These are phyloP conservation scores for Cyrtorhinus lividipennis DNA, from an alignment of 1,140 invertebrate genomes.

Conservation along the genomic window DNA sequence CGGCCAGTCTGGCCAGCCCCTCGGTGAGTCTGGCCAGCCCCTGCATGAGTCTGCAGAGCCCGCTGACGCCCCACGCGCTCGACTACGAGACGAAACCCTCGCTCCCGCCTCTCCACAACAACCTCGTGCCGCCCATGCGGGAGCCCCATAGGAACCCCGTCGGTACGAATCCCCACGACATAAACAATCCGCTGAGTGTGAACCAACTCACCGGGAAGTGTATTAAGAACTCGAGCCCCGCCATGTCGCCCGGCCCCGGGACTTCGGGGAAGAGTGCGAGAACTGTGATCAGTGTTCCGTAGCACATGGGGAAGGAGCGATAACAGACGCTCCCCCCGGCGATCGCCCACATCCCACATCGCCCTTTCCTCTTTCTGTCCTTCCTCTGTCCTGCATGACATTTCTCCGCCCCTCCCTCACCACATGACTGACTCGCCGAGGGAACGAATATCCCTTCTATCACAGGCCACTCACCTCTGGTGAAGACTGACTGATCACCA, in stretches of 20 bases:
- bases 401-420: neutral
- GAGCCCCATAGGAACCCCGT: constrained; percentile 59
- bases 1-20: constrained; percentile 49
- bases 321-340: constrained; percentile 9
- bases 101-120: constrained; percentile 24
- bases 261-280: constrained; percentile 21
- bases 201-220: constrained; percentile 68
- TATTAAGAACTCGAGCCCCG: constrained; percentile 34
- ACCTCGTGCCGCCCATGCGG: constrained; percentile 25
- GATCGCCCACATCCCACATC: neutral
- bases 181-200: constrained; percentile 79
- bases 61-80: constrained; percentile 35
- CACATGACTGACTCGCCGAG: no score
- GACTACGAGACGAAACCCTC: constrained; percentile 30
- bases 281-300: constrained; percentile 27
- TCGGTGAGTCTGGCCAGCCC: constrained; percentile 42
- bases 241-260: constrained; percentile 6
- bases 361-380: no score
- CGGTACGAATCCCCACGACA: constrained; percentile 76
- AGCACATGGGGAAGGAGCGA: constrained; percentile 23
- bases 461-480: no score
- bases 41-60: constrained; percentile 37
- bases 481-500: no score
- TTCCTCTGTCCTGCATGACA: no score
- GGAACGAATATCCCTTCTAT: no score